Evolutionary conservation across 2,113 vertebrate genomes (phyloP), one percentile per base, ranked within the genome.

Genomic region (Tachuris rubrigastra): DNA sequence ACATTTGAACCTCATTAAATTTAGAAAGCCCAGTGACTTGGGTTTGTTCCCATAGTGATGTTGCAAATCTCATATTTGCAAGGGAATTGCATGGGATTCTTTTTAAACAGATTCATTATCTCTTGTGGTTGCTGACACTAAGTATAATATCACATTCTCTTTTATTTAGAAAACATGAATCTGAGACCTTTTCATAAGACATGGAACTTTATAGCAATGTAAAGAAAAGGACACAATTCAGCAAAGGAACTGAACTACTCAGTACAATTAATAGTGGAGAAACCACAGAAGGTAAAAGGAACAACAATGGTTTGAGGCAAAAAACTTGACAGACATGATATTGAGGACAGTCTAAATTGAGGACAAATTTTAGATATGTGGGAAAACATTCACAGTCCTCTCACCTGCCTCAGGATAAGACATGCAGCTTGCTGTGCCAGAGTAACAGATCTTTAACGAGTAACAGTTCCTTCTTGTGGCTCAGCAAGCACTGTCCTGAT

Each of bases 1-100:
- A 97, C 93, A 97, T 93, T 79, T 96, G 91, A 97, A 97, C 95
- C 91, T 93, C 94, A 93, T 96, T 97, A 96, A 97, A 96, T 96
- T 97, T 96, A 97, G 94, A 96, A 96, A 96, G 74, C 85, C 84
- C 5, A 3, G 65, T 85, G 88, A 66, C 87, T 95, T 96, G 89
- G 80, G 53, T 87, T 94, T 91, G 81, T 95, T 96, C 96, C 93
- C 93, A 60, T 58, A 95, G 81, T 89, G 89, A 96, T 93, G 87
- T 62, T 94, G 91, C 95, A 96, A 96, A 95, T 96, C 87, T 96
- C 50, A 27, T 94, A 93, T 91, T 96, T 97, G 85, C 94, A 93
- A 91, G 93, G 94, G 95, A 94, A 90, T 94, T 94, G 73, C 86
- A 87, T 49, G 44, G 39, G 69, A 72, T 82, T 93, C 53, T 95